phyloP scores from a whole-genome alignment of 2,113 vertebrate species.

The Damaliscus lunatus region DNA sequence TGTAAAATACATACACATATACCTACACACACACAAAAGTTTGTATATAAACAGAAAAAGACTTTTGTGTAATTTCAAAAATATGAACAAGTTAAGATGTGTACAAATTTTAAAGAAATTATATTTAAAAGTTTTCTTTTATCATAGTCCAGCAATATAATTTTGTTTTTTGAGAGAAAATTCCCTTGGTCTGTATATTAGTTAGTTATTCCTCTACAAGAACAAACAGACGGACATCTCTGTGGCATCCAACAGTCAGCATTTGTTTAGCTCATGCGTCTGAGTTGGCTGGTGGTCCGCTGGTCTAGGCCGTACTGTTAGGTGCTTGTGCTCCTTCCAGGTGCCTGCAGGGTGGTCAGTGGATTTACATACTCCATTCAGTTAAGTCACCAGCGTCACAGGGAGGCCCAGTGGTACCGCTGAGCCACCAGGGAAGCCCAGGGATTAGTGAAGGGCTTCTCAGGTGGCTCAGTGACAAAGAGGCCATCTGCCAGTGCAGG shows the following conservation, averaged over 20 bases:
- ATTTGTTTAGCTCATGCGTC: background rate
- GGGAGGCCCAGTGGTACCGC: background rate
- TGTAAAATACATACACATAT: background rate
- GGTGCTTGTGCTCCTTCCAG: background rate
- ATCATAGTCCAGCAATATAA: background rate
- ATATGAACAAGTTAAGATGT: background rate
- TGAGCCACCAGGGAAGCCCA: background rate
- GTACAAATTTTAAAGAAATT: background rate
- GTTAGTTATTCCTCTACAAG: background rate
- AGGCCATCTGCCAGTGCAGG: background rate
- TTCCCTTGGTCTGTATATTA: background rate
- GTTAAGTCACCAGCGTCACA: background rate
- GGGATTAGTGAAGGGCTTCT: background rate
- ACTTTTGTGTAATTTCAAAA: background rate
- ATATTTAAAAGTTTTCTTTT: conserved; percentile 9
- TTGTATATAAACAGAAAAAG: background rate
- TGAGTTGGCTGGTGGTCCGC: background rate
- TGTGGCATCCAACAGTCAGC: background rate
- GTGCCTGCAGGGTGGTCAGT: background rate
- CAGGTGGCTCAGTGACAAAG: background rate
- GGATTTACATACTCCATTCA: background rate
- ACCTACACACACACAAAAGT: background rate
- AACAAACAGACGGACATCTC: background rate
- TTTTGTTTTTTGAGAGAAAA: background rate
- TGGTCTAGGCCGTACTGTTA: background rate